Conservation (phyloP, 2,888 invertebrate genomes). For the Reticulitermes lucifugus region DNA sequence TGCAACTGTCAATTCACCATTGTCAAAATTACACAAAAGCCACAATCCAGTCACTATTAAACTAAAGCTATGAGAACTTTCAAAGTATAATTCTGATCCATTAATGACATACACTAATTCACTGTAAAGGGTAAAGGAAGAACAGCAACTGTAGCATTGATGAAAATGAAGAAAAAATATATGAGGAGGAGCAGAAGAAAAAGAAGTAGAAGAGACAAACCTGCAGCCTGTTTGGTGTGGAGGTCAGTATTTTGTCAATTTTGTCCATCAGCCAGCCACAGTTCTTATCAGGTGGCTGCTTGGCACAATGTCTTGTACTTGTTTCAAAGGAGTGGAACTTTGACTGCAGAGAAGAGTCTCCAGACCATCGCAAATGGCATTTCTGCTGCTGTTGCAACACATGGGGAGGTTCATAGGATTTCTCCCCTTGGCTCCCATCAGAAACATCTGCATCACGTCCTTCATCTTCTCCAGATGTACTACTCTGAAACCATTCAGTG, state of each 20-base stretch:
- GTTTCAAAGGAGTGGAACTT: background rate
- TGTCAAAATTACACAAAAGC: no score
- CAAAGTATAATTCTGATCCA: no score
- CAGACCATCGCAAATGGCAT: background rate
- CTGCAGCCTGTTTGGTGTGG: constrained; percentile 20
- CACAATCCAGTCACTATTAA: no score
- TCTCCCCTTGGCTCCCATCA: constrained; percentile 44
- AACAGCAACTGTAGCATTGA: background rate
- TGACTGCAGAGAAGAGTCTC: background rate
- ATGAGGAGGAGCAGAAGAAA: no score
- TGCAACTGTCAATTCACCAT: background rate
- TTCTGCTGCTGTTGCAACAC: background rate
- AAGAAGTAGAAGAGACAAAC: background rate
- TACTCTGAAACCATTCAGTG: constrained; percentile 28
- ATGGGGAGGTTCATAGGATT: background rate
- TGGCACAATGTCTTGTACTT: background rate
- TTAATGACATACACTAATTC: background rate
- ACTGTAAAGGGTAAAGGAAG: background rate
- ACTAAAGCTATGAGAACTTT: no score
- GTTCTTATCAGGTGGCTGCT: background rate
- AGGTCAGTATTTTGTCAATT: constrained; percentile 14
- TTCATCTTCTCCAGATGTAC: constrained; percentile 50
- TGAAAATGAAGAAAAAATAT: background rate
- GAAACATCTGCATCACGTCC: constrained; percentile 49
- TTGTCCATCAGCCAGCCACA: constrained; percentile 33